Evolutionary conservation across 2,113 vertebrate genomes (phyloP), one percentile per base, ranked within the genome.

Genomic region (Podocnemis expansa): DNA sequence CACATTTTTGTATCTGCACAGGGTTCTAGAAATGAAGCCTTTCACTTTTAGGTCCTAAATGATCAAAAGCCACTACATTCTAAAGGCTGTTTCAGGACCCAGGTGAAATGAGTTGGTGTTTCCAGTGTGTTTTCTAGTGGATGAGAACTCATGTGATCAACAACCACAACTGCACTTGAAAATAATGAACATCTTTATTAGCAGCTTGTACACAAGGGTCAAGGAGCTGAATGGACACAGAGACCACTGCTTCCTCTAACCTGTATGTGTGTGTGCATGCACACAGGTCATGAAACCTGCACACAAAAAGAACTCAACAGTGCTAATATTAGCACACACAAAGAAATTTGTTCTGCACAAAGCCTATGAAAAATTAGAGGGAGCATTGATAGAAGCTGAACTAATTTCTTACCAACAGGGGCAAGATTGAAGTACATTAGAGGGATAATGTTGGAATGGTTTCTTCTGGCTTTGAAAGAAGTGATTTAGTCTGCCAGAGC

Each of bases 131-230:
- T 67, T 88, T 38, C 78, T 55, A 75, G 24, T n/a, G 17, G 73
- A 17, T 0, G 0, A 2, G 5, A 56, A 4, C 10, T 3, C 87
- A 2, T 2, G 6, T 25, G 17, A 82, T 60, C 31, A 60, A 60
- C 27, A 91, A 55, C 2, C 75, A 4, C 8, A 24, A 19, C 1
- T 7, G 27, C 43, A 80, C 29, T 87, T 82, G 58, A 31, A 54
- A 60, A 78, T 90, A 90, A 29, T 13, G 51, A 38, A 55, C 1
- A 0, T 51, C 0, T 63, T 87, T 80, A 41, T n/a, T 12, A n/a
- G 2, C 41, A 47, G 6, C 45, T 31, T 76, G 29, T 43, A 12
- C 27, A 41, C 80, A 87, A 85, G 4, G 11, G 2, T 1, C 34
- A 78, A 56, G 70, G 8, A 38, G 3, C 34, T 0, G 4, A 88